Evolutionary conservation across 2,113 vertebrate species (phyloP), one percentile per base, ranked within the genome.

Genomic region (Sclerurus mexicanus): DNA sequence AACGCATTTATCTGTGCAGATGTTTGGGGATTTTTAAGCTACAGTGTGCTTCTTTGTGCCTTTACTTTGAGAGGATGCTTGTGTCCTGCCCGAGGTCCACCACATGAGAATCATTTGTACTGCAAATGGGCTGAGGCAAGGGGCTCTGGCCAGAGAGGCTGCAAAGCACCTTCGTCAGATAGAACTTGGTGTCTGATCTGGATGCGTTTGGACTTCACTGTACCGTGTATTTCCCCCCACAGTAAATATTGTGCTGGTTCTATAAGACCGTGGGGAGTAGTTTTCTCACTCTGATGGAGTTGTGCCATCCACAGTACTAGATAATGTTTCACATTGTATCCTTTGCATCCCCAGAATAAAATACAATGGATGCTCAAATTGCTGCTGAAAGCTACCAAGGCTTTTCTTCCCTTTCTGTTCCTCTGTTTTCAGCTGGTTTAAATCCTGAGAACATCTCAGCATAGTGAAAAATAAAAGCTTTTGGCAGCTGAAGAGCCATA

Each of bases 391-490:
- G 69, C 67, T 87, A 53, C 58, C 8, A 74, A 56, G n/a, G 24
- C 53, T 79, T 89, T 85, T 79, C 52, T 82, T 91, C 20, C 35
- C 14, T 88, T 87, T 80, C 68, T 91, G 8, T 85, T 95, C 35
- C 53, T 82, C 69, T 85, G 37, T 76, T 76, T 95, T 92, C 83
- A 75, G 47, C 64, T 90, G 64, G 14, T 86, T 92, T 93, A 77
- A 78, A 84, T 83, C 64, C 87, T 72, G 44, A 86, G 59, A 85
- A 74, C 33, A n/a, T 86, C 79, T 63, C 28, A 1, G 50, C 42
- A 35, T 73, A 88, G 79, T 78, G 81, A 74, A 79, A 91, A 85
- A 71, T 80, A 44, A 86, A 84, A 83, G 68, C 28, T 72, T 83
- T 87, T 90, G 79, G 79, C 83, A 81, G 79, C 47, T 33, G 22